Base-by-base conservation (phyloP, 2,797 vertebrate genomes). In the Lycodopsis pacificus region DNA sequence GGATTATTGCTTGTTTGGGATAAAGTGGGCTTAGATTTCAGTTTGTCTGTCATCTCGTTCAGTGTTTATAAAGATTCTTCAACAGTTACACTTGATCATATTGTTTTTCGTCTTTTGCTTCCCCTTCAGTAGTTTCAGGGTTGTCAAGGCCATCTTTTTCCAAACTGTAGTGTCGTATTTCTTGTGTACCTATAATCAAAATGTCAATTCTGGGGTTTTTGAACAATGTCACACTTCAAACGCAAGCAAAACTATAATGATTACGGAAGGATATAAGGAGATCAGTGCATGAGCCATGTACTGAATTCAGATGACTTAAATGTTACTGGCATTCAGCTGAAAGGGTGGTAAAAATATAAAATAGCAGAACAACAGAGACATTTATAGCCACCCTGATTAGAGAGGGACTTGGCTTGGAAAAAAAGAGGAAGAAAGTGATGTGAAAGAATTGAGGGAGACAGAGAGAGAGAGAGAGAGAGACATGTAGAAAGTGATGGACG, bases 1-100 rank as follows among this genome's bases (percentile, higher is more conserved):
- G 82, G 77, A 84, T 85, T 86, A 88, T 27, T 65, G 70, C 42
- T 81, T 77, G 71, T 86, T 83, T 71, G 66, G 22, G 80, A 83
- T 74, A 30, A 77, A 80, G 67, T 77, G n/a, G 5, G 67, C 57
- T 58, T 49, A 75, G 53, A 64, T 76, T 84, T 73, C 65, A 22
- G 71, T 70, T 65, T 42, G 38, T 81, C 64, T 30, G 25, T 44
- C 71, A 22, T 63, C 49, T 36, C 10, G 57, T 57, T 64, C 32
- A 30, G 25, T 44, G 64, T 58, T 56, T 25, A 2, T 17, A 36
- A 36, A 77, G 7, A 53, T 12, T 75, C 3, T 54, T 25, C 22
- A 59, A 11, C 25, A 19, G 9, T 8, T 27, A 34, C 11, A 27
- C 14, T 44, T 7, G 15, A 44, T 6, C 42, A 42, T 40, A 6